phyloP scores from a whole-genome alignment of 2,113 vertebrate species.

The Geococcyx californianus region DNA sequence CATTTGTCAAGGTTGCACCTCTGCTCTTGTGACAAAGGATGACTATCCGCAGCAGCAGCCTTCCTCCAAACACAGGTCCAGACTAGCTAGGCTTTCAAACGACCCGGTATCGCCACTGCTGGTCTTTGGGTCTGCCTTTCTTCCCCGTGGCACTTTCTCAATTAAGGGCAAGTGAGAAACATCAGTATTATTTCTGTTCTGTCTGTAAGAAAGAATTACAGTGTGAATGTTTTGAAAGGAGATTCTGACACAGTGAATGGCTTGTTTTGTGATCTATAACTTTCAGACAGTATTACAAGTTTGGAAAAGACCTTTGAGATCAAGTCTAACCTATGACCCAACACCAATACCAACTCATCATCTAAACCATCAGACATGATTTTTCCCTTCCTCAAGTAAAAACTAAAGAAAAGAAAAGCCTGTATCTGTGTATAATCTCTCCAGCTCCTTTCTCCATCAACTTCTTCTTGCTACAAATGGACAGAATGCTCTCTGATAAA shows the following conservation, averaged over 20 bases:
- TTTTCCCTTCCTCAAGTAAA: neutral
- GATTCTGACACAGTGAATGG: neutral
- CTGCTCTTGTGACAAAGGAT: neutral
- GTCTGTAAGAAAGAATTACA: neutral
- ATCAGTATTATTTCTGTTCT: neutral
- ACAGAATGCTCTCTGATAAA: neutral
- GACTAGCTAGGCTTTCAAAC: neutral
- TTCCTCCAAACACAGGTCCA: neutral
- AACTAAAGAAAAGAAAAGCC: neutral
- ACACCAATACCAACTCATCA: too few species aligned
- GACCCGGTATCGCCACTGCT: neutral
- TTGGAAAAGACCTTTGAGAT: too few species aligned
- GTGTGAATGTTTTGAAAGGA: neutral
- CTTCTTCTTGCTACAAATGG: neutral
- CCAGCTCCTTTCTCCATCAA: neutral
- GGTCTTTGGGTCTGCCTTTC: neutral
- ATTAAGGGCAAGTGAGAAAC: neutral
- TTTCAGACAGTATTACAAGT: too few species aligned
- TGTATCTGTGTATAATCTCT: neutral
- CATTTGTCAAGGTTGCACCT: neutral
- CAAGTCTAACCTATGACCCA: too few species aligned
- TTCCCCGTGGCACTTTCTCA: accelerated
- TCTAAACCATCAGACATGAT: neutral
- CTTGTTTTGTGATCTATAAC: neutral
- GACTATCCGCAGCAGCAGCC: neutral